Conservation (phyloP, 2,113 vertebrate genomes). For the Laticauda laticaudata region DNA sequence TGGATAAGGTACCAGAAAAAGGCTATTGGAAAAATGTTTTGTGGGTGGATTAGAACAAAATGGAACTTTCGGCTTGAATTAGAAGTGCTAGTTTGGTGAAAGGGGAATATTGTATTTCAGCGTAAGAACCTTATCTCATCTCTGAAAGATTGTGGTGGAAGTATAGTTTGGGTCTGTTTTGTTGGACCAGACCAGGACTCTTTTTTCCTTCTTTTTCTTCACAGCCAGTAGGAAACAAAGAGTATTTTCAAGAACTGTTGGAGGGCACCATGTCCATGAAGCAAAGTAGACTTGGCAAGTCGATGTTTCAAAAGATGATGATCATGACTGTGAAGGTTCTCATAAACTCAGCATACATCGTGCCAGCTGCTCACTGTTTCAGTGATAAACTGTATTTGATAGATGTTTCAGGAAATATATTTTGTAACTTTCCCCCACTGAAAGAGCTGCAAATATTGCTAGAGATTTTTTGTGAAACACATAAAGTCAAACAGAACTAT, state of each 20-base stretch:
- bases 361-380: constrained; percentile 41
- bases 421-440: neutral
- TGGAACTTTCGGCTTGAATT: too few relatives aligned
- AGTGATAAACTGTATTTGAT: neutral
- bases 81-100: too few relatives aligned
- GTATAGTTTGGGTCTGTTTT: too few relatives aligned
- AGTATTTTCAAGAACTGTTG: neutral
- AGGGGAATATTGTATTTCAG: too few relatives aligned
- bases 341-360: constrained; percentile 17
- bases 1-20: too few relatives aligned
- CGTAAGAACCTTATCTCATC: too few relatives aligned
- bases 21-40: too few relatives aligned
- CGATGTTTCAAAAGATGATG: neutral
- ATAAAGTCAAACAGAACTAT: neutral
- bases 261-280: neutral
- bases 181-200: too few relatives aligned
- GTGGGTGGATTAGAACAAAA: too few relatives aligned
- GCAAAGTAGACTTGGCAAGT: constrained; percentile 39
- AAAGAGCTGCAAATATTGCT: neutral
- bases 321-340: constrained; percentile 20
- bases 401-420: too few relatives aligned
- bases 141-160: too few relatives aligned
- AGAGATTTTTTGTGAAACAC: neutral
- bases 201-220: neutral
- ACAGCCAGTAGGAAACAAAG: constrained; percentile 2